A percentile compares a stretch with the other conserved stretches of the same genome.
phyloP scores from a whole-genome alignment of 2,113 vertebrate genomes.

The Octodon degus region DNA sequence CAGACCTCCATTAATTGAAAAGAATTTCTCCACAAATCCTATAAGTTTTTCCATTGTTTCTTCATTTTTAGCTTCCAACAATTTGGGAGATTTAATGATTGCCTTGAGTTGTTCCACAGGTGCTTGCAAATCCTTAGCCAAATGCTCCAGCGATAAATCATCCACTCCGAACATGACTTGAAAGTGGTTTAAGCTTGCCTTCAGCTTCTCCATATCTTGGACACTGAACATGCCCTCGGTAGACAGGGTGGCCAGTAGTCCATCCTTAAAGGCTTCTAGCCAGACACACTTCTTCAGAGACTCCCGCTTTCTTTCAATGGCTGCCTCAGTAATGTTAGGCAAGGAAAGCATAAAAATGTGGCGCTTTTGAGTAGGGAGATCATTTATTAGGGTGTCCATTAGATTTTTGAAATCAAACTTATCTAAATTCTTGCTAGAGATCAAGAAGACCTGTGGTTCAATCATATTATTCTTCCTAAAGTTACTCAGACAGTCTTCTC shows the following conservation, averaged over 20 bases:
- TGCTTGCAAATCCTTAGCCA: constrained; percentile 26
- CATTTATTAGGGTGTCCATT: background rate
- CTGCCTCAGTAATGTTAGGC: constrained; percentile 28
- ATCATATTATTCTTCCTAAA: background rate
- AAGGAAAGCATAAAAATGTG: constrained; percentile 59
- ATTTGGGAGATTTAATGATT: background rate
- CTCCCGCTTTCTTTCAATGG: constrained; percentile 50
- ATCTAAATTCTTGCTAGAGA: background rate
- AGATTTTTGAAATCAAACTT: constrained; percentile 62
- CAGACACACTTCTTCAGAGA: constrained; percentile 40
- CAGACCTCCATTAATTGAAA: background rate
- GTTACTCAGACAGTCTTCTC: fast-evolving
- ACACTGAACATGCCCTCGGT: background rate
- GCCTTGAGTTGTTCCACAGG: background rate
- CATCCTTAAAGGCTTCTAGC: constrained; percentile 47
- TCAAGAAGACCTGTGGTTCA: constrained; percentile 47
- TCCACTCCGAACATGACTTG: constrained; percentile 59
- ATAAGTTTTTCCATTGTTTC: background rate
- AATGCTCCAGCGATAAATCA: background rate
- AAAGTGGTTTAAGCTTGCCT: constrained; percentile 4
- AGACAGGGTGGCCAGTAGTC: background rate
- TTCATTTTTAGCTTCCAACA: background rate
- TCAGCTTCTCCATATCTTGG: background rate
- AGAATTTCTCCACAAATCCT: background rate
- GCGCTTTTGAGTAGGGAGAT: constrained; percentile 36